Evolutionary conservation across 2,113 vertebrate genomes (phyloP).

Genomic region (Lichenostomus cassidix): DNA sequence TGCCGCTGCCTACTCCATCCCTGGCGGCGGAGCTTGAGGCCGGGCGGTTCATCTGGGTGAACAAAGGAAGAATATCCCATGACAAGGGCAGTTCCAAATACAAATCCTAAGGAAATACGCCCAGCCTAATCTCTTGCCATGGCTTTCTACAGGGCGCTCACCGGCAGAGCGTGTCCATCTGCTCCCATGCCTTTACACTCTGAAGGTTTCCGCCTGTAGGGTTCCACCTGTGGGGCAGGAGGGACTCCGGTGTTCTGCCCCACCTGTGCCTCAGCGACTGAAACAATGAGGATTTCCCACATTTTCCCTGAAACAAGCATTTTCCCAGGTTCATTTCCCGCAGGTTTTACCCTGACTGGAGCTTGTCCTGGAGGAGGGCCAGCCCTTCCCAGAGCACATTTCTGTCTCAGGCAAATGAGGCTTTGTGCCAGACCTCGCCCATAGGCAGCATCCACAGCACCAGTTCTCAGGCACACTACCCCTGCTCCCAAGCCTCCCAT

Average conservation of each 20-base stretch:
- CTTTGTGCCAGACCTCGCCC: neutral
- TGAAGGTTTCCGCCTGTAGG: neutral
- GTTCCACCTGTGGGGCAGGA: too few species aligned
- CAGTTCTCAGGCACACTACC: accelerated
- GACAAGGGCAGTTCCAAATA: neutral
- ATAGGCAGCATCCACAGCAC: accelerated
- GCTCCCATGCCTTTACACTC: accelerated
- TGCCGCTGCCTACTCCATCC: neutral
- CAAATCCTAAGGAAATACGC: neutral
- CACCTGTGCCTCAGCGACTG: neutral
- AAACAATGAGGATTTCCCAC: neutral
- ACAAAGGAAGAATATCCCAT: neutral
- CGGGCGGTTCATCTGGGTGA: accelerated
- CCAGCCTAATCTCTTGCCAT: neutral
- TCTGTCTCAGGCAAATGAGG: neutral
- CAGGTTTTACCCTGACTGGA: neutral
- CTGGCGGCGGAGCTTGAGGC: accelerated
- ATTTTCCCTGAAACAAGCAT: neutral
- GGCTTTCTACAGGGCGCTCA: neutral
- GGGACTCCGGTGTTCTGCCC: neutral
- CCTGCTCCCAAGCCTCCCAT: neutral
- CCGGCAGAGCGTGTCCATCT: accelerated
- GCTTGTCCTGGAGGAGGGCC: accelerated
- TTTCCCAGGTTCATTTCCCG: neutral
- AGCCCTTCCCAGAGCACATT: accelerated